Evolutionary conservation across 2,888 invertebrate species (phyloP).

Genomic region (Pristionchus arcanus): DNA sequence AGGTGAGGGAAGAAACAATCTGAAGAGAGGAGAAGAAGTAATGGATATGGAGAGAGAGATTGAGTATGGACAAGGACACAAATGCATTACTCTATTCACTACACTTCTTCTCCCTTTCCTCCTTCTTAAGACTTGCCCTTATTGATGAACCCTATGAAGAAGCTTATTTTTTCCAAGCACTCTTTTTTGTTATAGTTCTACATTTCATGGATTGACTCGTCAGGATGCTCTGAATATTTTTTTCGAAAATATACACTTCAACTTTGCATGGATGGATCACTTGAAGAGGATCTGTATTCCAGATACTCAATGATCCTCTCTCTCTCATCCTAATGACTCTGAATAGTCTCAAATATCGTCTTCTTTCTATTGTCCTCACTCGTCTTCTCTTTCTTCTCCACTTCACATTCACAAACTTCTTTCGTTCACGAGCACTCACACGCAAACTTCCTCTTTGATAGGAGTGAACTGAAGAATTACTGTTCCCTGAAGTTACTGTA

Average conservation of each 20-base stretch:
- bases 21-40: neutral
- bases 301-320: slow-evolving; percentile 7
- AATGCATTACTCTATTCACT: slow-evolving; percentile 2
- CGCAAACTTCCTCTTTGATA: slow-evolving; percentile 19
- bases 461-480: neutral
- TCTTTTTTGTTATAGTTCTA: too few species aligned
- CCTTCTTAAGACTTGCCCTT: neutral
- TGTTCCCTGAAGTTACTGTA: neutral
- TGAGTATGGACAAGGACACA: slow-evolving; percentile 30
- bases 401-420: neutral
- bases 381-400: slow-evolving; percentile 26
- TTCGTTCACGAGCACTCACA: slow-evolving; percentile 10
- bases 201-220: too few species aligned
- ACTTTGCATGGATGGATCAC: neutral
- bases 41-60: slow-evolving; percentile 28
- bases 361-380: neutral
- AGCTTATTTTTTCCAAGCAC: too few species aligned
- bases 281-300: neutral
- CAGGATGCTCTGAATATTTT: too few species aligned
- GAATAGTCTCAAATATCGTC: slow-evolving; percentile 34
- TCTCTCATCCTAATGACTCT: slow-evolving; percentile 35
- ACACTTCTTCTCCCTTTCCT: neutral
- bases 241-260: too few species aligned
- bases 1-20: slow-evolving; percentile 40
- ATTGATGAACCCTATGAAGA: neutral